Evolutionary conservation across 2,888 invertebrate species (phyloP), one percentile per base, ranked within the genome.

Genomic region (Baronia brevicornis): DNA sequence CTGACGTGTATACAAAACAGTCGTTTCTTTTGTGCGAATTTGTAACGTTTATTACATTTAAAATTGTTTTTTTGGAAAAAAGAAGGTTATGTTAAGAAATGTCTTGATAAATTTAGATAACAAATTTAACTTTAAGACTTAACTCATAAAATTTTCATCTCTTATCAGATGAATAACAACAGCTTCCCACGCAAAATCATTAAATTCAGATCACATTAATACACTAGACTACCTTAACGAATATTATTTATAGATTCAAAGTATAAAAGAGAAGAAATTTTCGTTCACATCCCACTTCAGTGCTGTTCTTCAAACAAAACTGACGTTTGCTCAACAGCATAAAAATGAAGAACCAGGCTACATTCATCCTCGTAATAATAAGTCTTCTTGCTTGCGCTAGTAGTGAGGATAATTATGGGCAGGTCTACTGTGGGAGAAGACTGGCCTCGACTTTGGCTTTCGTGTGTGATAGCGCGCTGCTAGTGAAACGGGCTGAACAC

Each of bases 381-480:
- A 12, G 28, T 5, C 12, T 33, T 1, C n/a, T 33, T n/a, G 12
- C n/a, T n/a, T 24, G 28, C 5, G 29, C 33, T 3, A 9, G 18
- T 3, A 17, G 29, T 14, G 29, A 42, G 6, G 39, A 30, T 1
- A 28, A 34, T 6, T 28, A 24, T 14, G 28, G 24, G 2, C 35
- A 35, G 15, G 25, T 30, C 20, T 35, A 35, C 17, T 35, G 35
- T n/a, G 35, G 35, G 4, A 25, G 35, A 6, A 9, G 35, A 9
- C 28, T 57, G 12, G 38, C 52, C 1, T 20, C 19, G 5, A 22
- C 38, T 1, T 5, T 43, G 8, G 37, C 39, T 1, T 5, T 36
- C 9, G 9, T 43, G 9, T 43, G 28, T 28, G 6, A 37, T 26
- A 9, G 15, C 43, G 18, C 36, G 22, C 0, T 17, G 9, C 1